Percentiles rank a stretch among this genome's conserved stretches.
phyloP scores from a whole-genome alignment of 1,140 invertebrate species.

The Drosophila hydei region DNA sequence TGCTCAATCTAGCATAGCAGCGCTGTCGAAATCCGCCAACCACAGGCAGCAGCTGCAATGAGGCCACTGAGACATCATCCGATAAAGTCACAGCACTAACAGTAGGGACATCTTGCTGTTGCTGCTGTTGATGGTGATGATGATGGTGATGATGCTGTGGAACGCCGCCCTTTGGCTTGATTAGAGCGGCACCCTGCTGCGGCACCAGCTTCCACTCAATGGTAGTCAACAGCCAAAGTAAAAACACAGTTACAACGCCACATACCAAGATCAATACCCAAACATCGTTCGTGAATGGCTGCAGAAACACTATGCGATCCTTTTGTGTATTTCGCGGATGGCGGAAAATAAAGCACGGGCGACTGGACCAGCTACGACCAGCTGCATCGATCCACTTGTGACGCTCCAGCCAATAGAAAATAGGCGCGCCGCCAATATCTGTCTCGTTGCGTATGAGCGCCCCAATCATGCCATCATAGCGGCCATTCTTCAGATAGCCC shows the following conservation, averaged over 20 bases:
- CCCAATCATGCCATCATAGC: conserved; percentile 88
- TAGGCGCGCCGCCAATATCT: conserved; percentile 86
- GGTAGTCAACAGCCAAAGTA: conserved; percentile 74
- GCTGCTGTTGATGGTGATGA: conserved; percentile 19
- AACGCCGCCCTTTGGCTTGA: conserved; percentile 66
- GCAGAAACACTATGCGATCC: conserved; percentile 86
- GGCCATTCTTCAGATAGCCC: conserved; percentile 87
- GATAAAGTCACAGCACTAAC: no score
- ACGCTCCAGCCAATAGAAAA: conserved; percentile 86
- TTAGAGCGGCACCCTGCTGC: conserved; percentile 61
- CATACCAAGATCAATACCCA: conserved; percentile 85
- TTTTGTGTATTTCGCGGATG: conserved; percentile 87
- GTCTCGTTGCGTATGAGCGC: conserved; percentile 85
- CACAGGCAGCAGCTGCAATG: conserved; percentile 11
- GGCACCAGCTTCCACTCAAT: conserved; percentile 70
- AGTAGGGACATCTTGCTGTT: neutral
- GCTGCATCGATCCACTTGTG: conserved; percentile 86
- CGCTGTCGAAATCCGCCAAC: conserved; percentile 49
- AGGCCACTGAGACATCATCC: conserved; percentile 17
- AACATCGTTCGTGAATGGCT: conserved; percentile 85
- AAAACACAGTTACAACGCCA: conserved; percentile 65
- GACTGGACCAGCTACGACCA: conserved; percentile 85
- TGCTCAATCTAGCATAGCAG: conserved; percentile 39
- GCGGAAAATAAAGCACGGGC: conserved; percentile 86
- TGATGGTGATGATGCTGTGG: conserved; percentile 41